A percentile compares a stretch with the other conserved stretches of the same genome.
Evolutionary conservation across 2,113 vertebrate species (phyloP).

Genomic region (Azemiops feae): DNA sequence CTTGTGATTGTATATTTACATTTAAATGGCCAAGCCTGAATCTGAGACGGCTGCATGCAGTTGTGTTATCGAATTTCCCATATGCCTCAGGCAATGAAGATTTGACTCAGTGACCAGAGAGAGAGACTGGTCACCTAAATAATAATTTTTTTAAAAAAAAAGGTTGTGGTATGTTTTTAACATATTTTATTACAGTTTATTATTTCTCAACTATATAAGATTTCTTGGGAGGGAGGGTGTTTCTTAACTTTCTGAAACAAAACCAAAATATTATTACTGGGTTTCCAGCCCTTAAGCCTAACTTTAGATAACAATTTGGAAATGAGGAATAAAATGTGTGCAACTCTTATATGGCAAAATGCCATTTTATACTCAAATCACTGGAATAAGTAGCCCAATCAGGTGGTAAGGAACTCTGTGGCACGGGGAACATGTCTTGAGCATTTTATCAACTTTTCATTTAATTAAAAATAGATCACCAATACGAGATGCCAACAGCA

Average conservation of each 20-base stretch:
- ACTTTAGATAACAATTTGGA: conserved; percentile 64
- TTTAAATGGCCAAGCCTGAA: not conserved
- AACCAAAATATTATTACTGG: conserved; percentile 20
- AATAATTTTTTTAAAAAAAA: not conserved
- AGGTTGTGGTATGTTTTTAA: not conserved
- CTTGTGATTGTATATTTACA: not conserved
- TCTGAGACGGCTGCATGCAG: not conserved
- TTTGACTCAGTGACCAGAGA: not conserved
- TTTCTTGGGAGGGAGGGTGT: accelerated
- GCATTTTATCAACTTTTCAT: conserved; percentile 76
- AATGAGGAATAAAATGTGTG: conserved; percentile 43
- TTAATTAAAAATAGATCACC: conserved; percentile 73
- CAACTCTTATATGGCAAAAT: conserved; percentile 68
- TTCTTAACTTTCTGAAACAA: not conserved
- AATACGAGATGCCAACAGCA: conserved; percentile 66
- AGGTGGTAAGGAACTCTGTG: conserved; percentile 67
- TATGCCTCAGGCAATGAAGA: not conserved
- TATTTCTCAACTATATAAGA: not conserved
- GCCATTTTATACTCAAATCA: conserved; percentile 64
- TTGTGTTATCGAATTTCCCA: not conserved
- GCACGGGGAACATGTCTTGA: conserved; percentile 55
- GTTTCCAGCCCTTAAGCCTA: conserved; percentile 65
- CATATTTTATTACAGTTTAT: not conserved
- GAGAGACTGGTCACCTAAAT: not conserved
- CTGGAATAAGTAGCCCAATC: conserved; percentile 56